A percentile compares a stretch with the other conserved stretches of the same genome.
Conservation (phyloP, 2,113 vertebrate species). For the Zootoca vivipara region DNA sequence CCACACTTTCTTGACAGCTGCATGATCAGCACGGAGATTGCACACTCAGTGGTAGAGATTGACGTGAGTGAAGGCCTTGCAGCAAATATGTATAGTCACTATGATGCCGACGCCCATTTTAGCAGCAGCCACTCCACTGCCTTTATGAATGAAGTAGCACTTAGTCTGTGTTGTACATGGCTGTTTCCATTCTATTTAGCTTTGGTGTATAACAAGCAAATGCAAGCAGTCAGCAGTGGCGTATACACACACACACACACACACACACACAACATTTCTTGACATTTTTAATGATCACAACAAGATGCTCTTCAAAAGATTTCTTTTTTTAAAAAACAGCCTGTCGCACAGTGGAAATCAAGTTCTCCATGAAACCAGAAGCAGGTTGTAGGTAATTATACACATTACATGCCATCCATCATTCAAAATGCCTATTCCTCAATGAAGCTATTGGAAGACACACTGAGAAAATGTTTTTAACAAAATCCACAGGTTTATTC, state of each 20-base stretch:
- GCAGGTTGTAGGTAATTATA: constrained; percentile 44
- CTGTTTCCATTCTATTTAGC: not conserved
- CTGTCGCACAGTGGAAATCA: constrained; percentile 3
- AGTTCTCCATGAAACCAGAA: constrained; percentile 13
- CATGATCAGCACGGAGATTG: not conserved
- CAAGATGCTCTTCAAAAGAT: not conserved
- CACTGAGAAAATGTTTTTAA: not conserved
- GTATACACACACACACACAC: not conserved
- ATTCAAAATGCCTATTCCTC: constrained; percentile 22
- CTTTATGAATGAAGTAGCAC: not conserved
- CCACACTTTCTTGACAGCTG: not conserved
- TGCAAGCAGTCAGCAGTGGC: not conserved
- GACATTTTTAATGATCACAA: constrained; percentile 7
- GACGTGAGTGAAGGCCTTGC: not conserved
- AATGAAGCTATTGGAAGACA: not conserved
- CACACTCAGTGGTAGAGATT: not conserved
- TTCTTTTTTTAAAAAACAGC: not conserved
- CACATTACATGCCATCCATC: constrained; percentile 16
- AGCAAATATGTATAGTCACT: not conserved
- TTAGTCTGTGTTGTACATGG: not conserved
- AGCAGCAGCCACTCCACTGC: not conserved
- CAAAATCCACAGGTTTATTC: not conserved
- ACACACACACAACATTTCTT: not conserved
- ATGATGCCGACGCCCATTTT: not conserved
- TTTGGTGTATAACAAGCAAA: not conserved